phyloP scores from a whole-genome alignment of 2,113 vertebrate genomes.

The Guaruba guarouba region DNA sequence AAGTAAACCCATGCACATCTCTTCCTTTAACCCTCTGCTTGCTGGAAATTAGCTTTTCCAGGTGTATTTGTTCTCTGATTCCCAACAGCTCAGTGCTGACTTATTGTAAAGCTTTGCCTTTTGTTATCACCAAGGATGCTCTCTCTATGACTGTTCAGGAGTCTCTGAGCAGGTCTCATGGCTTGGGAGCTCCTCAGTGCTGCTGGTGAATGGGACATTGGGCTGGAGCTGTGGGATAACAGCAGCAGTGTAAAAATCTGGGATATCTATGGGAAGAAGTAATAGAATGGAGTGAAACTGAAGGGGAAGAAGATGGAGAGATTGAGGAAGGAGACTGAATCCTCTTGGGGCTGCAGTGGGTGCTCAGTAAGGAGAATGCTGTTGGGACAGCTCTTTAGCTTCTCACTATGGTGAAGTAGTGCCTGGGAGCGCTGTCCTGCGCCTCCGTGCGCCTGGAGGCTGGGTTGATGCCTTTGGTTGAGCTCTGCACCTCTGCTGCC shows the following conservation, averaged over 20 bases:
- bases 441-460: not conserved
- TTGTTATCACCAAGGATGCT: not conserved
- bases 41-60: not conserved
- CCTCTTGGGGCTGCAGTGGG: not conserved
- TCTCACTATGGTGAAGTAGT: accelerated
- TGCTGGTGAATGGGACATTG: accelerated
- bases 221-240: not conserved
- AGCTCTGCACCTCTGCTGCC: not conserved
- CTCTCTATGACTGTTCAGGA: not conserved
- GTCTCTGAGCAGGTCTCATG: not conserved
- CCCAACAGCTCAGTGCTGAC: not conserved
- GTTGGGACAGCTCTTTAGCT: not conserved
- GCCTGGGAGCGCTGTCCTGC: not conserved
- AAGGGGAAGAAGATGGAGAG: not conserved
- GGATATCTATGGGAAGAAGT: not conserved
- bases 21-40: not conserved
- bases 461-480: not conserved
- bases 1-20: not conserved
- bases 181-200: not conserved
- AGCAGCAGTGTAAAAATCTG: not conserved
- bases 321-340: not conserved
- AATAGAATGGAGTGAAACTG: not conserved
- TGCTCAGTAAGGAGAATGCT: not conserved
- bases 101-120: not conserved
- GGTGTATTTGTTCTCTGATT: not conserved